Percentiles rank a stretch among this genome's conserved stretches.
phyloP scores from a whole-genome alignment of 2,113 vertebrate genomes.

The Percopsis transmontana region DNA sequence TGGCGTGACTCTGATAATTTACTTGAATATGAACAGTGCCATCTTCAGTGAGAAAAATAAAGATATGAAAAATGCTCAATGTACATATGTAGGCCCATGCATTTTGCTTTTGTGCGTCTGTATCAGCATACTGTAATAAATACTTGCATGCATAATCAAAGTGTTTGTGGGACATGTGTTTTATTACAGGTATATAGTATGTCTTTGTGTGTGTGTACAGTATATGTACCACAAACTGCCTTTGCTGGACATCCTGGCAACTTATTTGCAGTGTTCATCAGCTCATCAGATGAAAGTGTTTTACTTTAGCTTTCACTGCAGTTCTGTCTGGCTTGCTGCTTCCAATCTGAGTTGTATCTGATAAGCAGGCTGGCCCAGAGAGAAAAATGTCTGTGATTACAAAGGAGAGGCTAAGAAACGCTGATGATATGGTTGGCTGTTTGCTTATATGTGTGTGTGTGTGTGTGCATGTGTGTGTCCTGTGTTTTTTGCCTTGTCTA shows the following conservation, averaged over 20 bases:
- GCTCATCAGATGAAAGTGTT: constrained; percentile 46
- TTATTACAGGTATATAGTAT: background rate
- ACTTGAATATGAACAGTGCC: background rate
- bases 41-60: background rate
- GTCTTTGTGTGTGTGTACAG: background rate
- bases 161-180: background rate
- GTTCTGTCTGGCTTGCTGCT: constrained; percentile 41
- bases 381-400: constrained; percentile 44
- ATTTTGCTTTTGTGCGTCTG: background rate
- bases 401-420: constrained; percentile 54
- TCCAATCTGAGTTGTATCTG: background rate
- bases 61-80: too few relatives aligned
- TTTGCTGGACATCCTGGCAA: constrained; percentile 7
- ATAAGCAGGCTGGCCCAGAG: constrained; percentile 17
- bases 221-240: background rate
- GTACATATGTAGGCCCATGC: too few relatives aligned
- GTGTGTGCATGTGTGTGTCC: constrained; percentile 12
- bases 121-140: background rate
- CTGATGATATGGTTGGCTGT: constrained; percentile 45
- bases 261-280: constrained; percentile 35
- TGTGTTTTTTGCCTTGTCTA: background rate
- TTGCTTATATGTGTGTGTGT: constrained; percentile 1
- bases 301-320: constrained; percentile 50
- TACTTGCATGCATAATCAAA: too few relatives aligned
- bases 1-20: background rate